phyloP scores from a whole-genome alignment of 2,888 invertebrate genomes.

The Slavum lentiscoides region DNA sequence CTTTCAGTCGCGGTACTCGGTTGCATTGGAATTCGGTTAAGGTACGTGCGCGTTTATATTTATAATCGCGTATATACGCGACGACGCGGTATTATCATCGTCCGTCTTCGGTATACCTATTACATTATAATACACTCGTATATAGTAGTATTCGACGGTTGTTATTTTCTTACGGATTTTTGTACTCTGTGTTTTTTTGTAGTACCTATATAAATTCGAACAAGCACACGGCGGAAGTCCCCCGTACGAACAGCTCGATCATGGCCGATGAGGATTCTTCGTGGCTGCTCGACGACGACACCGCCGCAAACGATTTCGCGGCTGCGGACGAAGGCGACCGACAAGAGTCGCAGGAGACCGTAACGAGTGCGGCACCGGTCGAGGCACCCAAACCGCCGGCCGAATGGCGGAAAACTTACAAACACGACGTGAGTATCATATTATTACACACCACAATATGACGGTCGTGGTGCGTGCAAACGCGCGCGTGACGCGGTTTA shows the following conservation, averaged over 20 bases:
- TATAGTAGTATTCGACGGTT: no score
- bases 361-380: neutral
- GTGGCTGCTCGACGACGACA: conserved; percentile 49
- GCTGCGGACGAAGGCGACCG: neutral
- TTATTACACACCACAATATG: neutral
- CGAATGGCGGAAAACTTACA: conserved; percentile 54
- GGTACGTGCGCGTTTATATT: conserved; percentile 25
- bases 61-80: no score
- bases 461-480: neutral
- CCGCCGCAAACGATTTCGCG: neutral
- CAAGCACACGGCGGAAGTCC: no score
- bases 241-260: neutral
- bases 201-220: no score
- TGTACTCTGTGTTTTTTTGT: neutral
- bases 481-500: no score
- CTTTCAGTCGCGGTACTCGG: conserved; percentile 32
- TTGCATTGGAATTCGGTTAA: conserved; percentile 43
- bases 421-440: conserved; percentile 52
- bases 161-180: neutral
- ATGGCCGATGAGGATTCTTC: conserved; percentile 52
- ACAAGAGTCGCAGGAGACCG: neutral
- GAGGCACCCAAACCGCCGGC: conserved; percentile 52
- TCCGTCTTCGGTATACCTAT: neutral
- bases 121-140: no score
- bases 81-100: no score